A percentile compares a stretch with the other conserved stretches of the same genome.
Conservation (phyloP, 2,113 vertebrate genomes). For the Phycodurus eques region DNA sequence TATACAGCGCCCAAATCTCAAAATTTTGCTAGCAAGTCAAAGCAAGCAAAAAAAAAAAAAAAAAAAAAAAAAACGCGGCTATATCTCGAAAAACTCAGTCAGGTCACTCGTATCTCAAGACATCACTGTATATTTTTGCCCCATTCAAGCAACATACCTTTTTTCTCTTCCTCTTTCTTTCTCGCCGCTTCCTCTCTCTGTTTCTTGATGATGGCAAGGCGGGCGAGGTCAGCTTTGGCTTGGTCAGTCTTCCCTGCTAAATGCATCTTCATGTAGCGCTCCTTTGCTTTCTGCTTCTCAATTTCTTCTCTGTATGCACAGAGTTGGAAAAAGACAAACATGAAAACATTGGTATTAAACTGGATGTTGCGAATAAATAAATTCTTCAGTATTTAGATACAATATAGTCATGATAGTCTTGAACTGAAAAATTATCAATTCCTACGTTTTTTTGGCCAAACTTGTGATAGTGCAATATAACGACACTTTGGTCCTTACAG, state of each 20-base stretch:
- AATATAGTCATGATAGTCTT: too few species aligned
- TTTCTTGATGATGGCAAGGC: slow-evolving; percentile 92
- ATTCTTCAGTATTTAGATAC: too few species aligned
- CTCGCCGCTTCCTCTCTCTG: slow-evolving; percentile 92
- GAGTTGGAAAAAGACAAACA: background rate
- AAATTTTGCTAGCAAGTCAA: too few species aligned
- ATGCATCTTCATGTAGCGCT: slow-evolving; percentile 98
- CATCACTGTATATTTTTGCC: background rate
- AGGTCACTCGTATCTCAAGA: background rate
- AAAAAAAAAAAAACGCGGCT: too few species aligned
- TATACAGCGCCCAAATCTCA: too few species aligned
- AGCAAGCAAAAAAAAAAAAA: too few species aligned
- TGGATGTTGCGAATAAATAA: too few species aligned
- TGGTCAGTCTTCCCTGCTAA: slow-evolving; percentile 97
- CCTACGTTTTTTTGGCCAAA: too few species aligned
- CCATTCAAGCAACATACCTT: slow-evolving; percentile 71
- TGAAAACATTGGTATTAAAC: background rate
- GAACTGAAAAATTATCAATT: too few species aligned
- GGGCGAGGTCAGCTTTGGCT: slow-evolving; percentile 94
- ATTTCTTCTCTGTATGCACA: slow-evolving; percentile 86
- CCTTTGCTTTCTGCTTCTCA: slow-evolving; percentile 96
- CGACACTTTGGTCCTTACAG: too few species aligned
- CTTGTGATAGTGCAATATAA: too few species aligned
- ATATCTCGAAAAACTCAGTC: too few species aligned
- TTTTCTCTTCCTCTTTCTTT: slow-evolving; percentile 94